A percentile compares a stretch with the other conserved stretches of the same genome.
phyloP scores from a whole-genome alignment of 2,797 vertebrate genomes.

The Vespertilio murinus region DNA sequence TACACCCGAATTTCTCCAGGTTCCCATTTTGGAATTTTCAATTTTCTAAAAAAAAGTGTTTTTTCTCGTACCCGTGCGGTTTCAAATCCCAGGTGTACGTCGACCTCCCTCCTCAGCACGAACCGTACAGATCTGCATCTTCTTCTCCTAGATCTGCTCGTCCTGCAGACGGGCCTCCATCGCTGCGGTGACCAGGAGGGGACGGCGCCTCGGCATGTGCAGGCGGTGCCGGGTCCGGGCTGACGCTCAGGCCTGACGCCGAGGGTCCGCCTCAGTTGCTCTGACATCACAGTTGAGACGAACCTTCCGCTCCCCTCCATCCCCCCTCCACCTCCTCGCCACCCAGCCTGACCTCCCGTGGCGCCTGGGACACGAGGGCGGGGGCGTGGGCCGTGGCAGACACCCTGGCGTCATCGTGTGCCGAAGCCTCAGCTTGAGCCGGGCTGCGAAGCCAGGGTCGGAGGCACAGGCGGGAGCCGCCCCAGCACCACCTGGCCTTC shows the following conservation, averaged over 20 bases:
- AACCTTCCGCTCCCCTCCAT: constrained; percentile 75
- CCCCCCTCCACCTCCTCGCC: constrained; percentile 63
- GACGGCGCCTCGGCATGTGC: not conserved
- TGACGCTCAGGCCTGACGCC: constrained; percentile 79
- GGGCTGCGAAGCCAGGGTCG: constrained; percentile 74
- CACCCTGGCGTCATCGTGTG: constrained; percentile 74
- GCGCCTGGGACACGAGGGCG: constrained; percentile 74
- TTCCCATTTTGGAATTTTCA: no score
- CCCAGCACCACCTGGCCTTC: constrained; percentile 66
- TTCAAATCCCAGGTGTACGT: no score
- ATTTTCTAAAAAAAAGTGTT: no score
- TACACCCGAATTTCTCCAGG: no score
- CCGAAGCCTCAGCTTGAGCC: constrained; percentile 37
- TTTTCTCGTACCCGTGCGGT: no score
- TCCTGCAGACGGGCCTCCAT: not conserved
- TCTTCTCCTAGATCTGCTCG: no score
- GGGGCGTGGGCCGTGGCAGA: constrained; percentile 68
- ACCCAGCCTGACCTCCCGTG: constrained; percentile 77
- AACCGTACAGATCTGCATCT: no score
- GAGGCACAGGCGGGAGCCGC: constrained; percentile 80
- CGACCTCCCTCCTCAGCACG: no score
- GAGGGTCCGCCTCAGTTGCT: constrained; percentile 82
- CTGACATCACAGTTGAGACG: constrained; percentile 85
- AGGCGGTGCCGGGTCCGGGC: constrained; percentile 63
- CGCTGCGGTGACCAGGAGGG: not conserved